Evolutionary conservation across 2,113 vertebrate genomes (phyloP).

Genomic region (Microtus pennsylvanicus): DNA sequence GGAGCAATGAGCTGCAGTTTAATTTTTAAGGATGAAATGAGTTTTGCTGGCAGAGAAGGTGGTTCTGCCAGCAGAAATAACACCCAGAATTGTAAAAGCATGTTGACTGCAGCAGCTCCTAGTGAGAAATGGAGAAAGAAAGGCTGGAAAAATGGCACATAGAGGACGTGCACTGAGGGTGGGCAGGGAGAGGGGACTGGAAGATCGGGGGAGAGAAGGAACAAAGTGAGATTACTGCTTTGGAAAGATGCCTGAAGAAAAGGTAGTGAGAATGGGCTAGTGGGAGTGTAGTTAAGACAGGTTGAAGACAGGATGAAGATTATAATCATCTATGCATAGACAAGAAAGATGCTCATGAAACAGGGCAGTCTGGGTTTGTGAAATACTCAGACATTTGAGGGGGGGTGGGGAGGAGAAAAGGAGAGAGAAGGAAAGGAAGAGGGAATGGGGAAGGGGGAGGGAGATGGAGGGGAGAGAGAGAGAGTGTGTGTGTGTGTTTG

Average conservation of each 20-base stretch:
- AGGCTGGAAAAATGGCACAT: not conserved
- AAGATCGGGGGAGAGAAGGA: not conserved
- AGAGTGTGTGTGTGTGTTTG: no score
- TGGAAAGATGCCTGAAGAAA: not conserved
- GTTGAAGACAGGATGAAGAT: not conserved
- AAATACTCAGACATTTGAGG: not conserved
- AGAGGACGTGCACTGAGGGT: not conserved
- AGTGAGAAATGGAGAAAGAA: not conserved
- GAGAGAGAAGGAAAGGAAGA: not conserved
- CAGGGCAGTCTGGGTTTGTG: rapidly evolving
- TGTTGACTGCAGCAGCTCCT: not conserved
- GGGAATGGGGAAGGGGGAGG: not conserved
- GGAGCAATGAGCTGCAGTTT: not conserved
- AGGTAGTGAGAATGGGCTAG: not conserved
- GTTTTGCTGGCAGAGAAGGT: not conserved
- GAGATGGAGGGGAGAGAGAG: rapidly evolving
- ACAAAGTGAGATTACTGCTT: not conserved
- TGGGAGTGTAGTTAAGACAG: not conserved
- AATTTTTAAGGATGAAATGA: not conserved
- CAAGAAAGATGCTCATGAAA: not conserved
- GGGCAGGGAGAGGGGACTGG: not conserved
- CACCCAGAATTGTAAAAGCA: not conserved
- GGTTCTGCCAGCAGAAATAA: not conserved
- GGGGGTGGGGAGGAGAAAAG: no score
- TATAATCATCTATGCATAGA: no score